Conservation (phyloP, 1,140 invertebrate species). For the Macrostomum lignano region DNA sequence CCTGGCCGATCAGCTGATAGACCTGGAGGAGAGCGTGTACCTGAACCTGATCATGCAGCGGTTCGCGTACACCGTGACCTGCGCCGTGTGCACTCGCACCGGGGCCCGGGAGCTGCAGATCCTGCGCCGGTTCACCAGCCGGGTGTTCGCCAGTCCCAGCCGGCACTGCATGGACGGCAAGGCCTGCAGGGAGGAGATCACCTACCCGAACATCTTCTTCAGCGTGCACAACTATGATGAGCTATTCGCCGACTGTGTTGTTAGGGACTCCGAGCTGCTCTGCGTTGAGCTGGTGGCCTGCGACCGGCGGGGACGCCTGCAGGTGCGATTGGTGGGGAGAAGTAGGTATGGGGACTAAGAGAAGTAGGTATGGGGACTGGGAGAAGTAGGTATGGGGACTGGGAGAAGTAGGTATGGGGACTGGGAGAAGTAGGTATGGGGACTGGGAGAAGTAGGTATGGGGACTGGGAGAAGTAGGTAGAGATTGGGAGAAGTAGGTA, state of each 20-base stretch:
- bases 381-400: too few species aligned
- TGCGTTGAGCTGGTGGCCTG: conserved; percentile 78
- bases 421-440: too few species aligned
- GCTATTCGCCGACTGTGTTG: conserved; percentile 65
- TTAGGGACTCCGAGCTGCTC: conserved; percentile 86
- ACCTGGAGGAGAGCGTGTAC: conserved; percentile 98
- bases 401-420: too few species aligned
- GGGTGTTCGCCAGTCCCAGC: conserved; percentile 82
- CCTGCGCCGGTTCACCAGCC: conserved; percentile 54
- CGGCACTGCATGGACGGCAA: conserved; percentile 82
- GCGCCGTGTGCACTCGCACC: conserved; percentile 83
- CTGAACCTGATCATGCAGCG: conserved; percentile 90
- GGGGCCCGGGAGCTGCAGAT: conserved; percentile 81
- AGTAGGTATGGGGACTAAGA: too few species aligned
- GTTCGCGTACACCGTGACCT: conserved; percentile 79
- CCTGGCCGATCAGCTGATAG: conserved; percentile 68
- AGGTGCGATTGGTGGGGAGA: too few species aligned
- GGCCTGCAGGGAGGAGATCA: conserved; percentile 86
- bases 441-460: too few species aligned
- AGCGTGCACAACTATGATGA: conserved; percentile 98
- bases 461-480: too few species aligned
- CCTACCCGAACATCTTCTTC: conserved; percentile 92
- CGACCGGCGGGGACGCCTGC: conserved; percentile 36
- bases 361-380: too few species aligned
- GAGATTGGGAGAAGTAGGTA: too few species aligned